These are phyloP conservation scores for Protobothrops flavoviridis DNA, from an alignment of 2,113 vertebrate genomes.

Conservation along the genomic window DNA sequence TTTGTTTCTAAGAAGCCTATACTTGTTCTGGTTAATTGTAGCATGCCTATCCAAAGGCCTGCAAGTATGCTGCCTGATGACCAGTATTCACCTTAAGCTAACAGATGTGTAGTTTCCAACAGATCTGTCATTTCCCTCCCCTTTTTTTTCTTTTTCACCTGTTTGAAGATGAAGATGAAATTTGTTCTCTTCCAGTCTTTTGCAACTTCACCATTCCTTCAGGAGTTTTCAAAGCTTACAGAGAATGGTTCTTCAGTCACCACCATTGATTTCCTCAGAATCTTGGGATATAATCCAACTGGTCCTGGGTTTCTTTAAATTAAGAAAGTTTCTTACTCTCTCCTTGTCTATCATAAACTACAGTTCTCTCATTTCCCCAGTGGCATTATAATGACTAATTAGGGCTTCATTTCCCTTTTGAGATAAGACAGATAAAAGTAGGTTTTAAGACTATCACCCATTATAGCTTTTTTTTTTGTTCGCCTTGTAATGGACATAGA, in stretches of 20 bases:
- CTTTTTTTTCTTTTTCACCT: background rate
- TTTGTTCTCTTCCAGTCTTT: background rate
- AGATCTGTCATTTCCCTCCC: background rate
- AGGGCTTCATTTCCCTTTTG: background rate
- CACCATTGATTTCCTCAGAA: background rate
- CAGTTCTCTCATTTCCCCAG: background rate
- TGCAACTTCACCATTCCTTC: background rate
- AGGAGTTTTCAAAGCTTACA: background rate
- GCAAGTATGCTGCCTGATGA: background rate
- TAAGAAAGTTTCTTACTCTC: background rate
- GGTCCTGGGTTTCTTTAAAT: background rate
- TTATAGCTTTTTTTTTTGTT: background rate
- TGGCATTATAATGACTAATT: background rate
- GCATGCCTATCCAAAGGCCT: background rate
- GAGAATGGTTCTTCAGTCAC: background rate
- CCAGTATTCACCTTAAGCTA: background rate
- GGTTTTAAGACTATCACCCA: background rate
- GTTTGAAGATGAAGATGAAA: background rate
- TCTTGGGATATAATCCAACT: background rate
- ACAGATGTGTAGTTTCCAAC: background rate
- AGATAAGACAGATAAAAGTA: background rate
- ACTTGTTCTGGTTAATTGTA: background rate
- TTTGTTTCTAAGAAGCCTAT: background rate
- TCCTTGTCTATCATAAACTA: background rate
- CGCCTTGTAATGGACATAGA: background rate